Conservation (phyloP, 2,888 invertebrate species). For the Notocelia uddmanniana region DNA sequence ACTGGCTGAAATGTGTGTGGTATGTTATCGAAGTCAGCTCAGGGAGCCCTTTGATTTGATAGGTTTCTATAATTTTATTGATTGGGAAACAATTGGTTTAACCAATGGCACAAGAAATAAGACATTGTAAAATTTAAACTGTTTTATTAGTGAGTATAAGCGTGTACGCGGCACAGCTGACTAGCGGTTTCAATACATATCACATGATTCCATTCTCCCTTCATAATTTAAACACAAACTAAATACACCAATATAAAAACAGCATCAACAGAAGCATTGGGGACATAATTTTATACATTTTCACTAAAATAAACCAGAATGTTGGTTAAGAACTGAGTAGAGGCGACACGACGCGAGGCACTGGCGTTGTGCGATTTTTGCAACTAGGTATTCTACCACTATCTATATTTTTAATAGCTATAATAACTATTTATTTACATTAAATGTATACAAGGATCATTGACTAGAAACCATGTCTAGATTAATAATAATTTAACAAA, state of each 20-base stretch:
- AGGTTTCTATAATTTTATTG: too few species aligned
- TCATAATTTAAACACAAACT: conserved; percentile 55
- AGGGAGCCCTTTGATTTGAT: too few species aligned
- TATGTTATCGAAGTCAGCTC: too few species aligned
- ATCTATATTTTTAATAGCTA: conserved; percentile 63
- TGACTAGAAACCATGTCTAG: conserved; percentile 82
- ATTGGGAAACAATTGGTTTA: too few species aligned
- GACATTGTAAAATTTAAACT: conserved; percentile 64
- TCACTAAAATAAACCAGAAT: conserved; percentile 11
- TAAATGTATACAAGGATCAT: conserved; percentile 78
- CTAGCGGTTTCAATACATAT: conserved; percentile 81
- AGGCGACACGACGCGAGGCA: conserved; percentile 27
- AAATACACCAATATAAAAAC: conserved; percentile 43
- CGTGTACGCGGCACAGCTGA: conserved; percentile 84
- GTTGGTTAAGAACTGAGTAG: not conserved
- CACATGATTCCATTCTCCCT: conserved; percentile 72
- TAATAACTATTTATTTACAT: conserved; percentile 76
- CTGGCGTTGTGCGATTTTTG: conserved; percentile 76
- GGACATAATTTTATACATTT: conserved; percentile 28
- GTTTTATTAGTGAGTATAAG: conserved; percentile 84
- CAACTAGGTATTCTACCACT: conserved; percentile 65
- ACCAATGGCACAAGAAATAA: conserved; percentile 52
- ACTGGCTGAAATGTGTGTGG: too few species aligned
- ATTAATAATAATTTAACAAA: conserved; percentile 61
- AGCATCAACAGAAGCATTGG: conserved; percentile 24